Base-by-base conservation (phyloP, 2,888 invertebrate species). In the Zonitis immaculata region DNA sequence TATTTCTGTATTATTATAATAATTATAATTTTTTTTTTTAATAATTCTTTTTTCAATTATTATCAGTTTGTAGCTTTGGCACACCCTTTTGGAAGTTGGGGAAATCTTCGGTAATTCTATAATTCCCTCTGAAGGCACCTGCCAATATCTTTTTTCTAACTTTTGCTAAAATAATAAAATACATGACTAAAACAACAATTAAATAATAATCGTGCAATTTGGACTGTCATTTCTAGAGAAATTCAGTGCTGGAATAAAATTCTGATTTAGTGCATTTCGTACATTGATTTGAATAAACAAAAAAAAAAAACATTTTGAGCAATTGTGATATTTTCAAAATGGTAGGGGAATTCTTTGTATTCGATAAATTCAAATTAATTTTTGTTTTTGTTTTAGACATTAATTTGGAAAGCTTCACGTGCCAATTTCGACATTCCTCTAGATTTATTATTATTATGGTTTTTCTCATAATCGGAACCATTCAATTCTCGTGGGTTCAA, bases 321-420 rank as follows among this genome's bases (percentile, higher is more conserved):
- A 47, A n/a, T 42, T 26, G 4, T 12, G 30, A 30, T 30, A 12
- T 12, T 30, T 30, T 6, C 30, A 30, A n/a, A n/a, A n/a, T n/a
- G n/a, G n/a, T n/a, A n/a, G n/a, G n/a, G n/a, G n/a, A n/a, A n/a
- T n/a, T n/a, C n/a, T n/a, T n/a, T n/a, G n/a, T n/a, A n/a, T n/a
- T n/a, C n/a, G n/a, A n/a, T n/a, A n/a, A n/a, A n/a, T n/a, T n/a
- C n/a, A n/a, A n/a, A n/a, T n/a, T n/a, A n/a, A n/a, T n/a, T n/a
- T n/a, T n/a, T n/a, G n/a, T n/a, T n/a, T n/a, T n/a, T n/a, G n/a
- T n/a, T n/a, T n/a, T 82, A 89, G 66, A 89, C 89, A 77, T 89
- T 88, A 68, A 89, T 89, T 77, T 89, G 89, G 77, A 89, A 89
- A 63, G 88, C 83, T 76, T 87, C 87, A 56, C 87, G 77, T 72